Percentiles rank a stretch among this genome's conserved stretches.
These are phyloP conservation scores for Leuctra nigra DNA, from an alignment of 2,888 invertebrate genomes.

Conservation along the genomic window DNA sequence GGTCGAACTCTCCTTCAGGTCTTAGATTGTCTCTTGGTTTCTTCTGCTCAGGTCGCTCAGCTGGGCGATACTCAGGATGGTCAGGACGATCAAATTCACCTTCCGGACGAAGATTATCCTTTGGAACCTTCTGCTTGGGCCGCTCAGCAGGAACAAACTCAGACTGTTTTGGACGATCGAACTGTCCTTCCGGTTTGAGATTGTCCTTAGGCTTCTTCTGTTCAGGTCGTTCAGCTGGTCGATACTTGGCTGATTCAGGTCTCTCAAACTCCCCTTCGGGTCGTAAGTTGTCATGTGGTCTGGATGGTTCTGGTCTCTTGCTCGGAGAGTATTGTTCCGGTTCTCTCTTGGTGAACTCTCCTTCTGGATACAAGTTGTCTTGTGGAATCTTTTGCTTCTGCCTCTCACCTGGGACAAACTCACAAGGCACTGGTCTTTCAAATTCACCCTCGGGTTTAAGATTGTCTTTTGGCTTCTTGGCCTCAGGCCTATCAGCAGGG, in stretches of 20 bases:
- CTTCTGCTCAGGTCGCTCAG: conserved; percentile 28
- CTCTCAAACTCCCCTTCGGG: conserved; percentile 35
- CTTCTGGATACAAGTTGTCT: conserved; percentile 43
- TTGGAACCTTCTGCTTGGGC: conserved; percentile 29
- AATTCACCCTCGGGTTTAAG: conserved; percentile 40
- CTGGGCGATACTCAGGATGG: conserved; percentile 29
- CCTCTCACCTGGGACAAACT: conserved; percentile 23
- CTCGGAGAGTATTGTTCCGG: conserved; percentile 44
- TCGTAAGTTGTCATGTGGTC: conserved; percentile 43
- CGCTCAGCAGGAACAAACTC: conserved; percentile 26
- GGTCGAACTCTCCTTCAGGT: conserved; percentile 34
- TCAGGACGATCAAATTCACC: conserved; percentile 35
- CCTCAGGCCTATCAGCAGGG: conserved; percentile 53
- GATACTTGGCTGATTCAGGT: conserved; percentile 37
- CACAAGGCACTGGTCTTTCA: conserved; percentile 39
- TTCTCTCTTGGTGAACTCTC: conserved; percentile 40
- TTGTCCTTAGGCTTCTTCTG: conserved; percentile 44
- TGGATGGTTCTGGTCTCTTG: conserved; percentile 54
- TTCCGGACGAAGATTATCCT: conserved; percentile 44
- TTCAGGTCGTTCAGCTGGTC: conserved; percentile 36
- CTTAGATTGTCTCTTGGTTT: conserved; percentile 33
- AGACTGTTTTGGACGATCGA: conserved; percentile 34
- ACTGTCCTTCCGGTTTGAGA: conserved; percentile 51
- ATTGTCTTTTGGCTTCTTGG: conserved; percentile 59
- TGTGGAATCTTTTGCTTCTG: conserved; percentile 23